Percentiles rank a stretch among this genome's conserved stretches.
phyloP scores from a whole-genome alignment of 2,113 vertebrate genomes.

The Connochaetes taurinus region DNA sequence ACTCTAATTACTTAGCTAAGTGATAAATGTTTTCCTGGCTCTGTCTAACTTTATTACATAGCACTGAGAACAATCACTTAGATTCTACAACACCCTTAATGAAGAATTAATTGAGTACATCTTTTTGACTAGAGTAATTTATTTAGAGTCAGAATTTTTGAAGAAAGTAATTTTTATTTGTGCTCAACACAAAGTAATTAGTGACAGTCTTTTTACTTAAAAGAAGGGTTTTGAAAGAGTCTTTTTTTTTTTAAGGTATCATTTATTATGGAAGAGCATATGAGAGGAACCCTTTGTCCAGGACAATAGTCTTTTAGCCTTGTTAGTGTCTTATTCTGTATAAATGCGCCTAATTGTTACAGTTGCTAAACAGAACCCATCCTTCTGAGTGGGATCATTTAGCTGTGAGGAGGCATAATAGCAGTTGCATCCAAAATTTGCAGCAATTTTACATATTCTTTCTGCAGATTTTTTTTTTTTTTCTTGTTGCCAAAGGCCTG shows the following conservation, averaged over 20 bases:
- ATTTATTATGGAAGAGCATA: conserved; percentile 22
- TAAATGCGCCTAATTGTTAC: conserved; percentile 65
- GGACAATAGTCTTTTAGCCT: conserved; percentile 72
- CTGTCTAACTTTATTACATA: conserved; percentile 46
- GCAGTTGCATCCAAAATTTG: conserved; percentile 80
- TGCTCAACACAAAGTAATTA: conserved; percentile 55
- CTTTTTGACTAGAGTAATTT: conserved; percentile 57
- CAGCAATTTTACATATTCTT: conserved; percentile 85
- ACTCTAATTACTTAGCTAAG: conserved; percentile 38
- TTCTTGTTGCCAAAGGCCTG: conserved; percentile 77
- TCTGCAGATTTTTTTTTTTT: conserved; percentile 77
- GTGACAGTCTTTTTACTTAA: conserved; percentile 63
- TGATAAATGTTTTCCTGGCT: conserved; percentile 54
- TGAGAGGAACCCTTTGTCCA: conserved; percentile 60
- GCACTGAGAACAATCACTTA: conserved; percentile 29
- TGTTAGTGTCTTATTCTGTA: conserved; percentile 76
- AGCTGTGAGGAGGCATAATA: conserved; percentile 82
- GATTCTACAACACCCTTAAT: conserved; percentile 58
- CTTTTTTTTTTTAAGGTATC: conserved; percentile 19
- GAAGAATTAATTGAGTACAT: conserved; percentile 68
- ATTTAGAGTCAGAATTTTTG: conserved; percentile 49
- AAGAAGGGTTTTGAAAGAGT: conserved; percentile 51
- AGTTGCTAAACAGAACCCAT: conserved; percentile 80
- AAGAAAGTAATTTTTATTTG: conserved; percentile 70
- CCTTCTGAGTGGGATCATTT: conserved; percentile 79